Conservation (phyloP, 2,888 invertebrate genomes). For the Brassicogethes aeneus region DNA sequence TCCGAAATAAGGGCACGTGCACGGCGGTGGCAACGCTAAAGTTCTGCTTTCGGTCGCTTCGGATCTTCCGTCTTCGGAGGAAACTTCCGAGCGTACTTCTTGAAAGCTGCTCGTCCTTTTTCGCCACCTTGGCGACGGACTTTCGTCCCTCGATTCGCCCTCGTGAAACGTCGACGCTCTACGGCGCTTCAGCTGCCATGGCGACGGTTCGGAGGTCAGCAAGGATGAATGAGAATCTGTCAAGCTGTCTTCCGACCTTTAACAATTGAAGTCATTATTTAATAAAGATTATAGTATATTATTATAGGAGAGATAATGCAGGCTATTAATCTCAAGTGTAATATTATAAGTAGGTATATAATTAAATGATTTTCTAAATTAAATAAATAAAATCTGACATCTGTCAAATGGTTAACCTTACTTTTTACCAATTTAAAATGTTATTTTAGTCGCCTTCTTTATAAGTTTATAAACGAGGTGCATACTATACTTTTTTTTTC, state of each 20-base stretch:
- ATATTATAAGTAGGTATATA: too few relatives aligned
- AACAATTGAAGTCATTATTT: conserved; percentile 9
- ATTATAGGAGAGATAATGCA: too few relatives aligned
- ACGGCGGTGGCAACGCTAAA: conserved; percentile 61
- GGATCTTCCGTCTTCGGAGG: conserved; percentile 31
- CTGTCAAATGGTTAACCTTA: too few relatives aligned
- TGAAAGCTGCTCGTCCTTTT: conserved; percentile 45
- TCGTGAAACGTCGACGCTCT: conserved; percentile 46
- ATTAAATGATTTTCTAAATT: too few relatives aligned
- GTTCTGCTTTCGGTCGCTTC: conserved; percentile 29
- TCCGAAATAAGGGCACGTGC: conserved; percentile 76
- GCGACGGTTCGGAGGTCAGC: conserved; percentile 28
- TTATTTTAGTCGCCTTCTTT: too few relatives aligned
- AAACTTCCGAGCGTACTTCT: conserved; percentile 32
- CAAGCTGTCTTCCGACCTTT: conserved; percentile 29
- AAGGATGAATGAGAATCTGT: conserved; percentile 34
- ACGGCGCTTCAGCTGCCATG: conserved; percentile 32
- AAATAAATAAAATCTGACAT: too few relatives aligned
- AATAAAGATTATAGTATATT: too few relatives aligned
- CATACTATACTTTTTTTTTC: too few relatives aligned
- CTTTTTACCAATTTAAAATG: too few relatives aligned
- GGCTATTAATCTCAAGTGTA: too few relatives aligned
- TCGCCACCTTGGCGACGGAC: conserved; percentile 36
- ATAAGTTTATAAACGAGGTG: too few relatives aligned
- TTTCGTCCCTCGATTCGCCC: conserved; percentile 37